Base-by-base conservation (phyloP, 2,113 vertebrate genomes). In the Capreolus pygargus region DNA sequence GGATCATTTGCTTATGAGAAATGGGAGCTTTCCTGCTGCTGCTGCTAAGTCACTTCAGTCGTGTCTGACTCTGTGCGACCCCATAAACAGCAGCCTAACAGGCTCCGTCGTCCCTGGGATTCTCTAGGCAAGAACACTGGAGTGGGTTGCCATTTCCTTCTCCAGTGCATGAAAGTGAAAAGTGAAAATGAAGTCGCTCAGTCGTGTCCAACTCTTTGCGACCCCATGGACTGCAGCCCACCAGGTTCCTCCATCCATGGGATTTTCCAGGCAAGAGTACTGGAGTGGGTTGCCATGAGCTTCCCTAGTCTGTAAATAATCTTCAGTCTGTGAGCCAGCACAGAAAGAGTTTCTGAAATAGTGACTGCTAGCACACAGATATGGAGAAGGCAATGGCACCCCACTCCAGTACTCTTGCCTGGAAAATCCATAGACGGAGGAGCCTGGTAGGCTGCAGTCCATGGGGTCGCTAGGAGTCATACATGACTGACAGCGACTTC, bases 311-410 rank as follows among this genome's bases (percentile, higher is more conserved):
- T 84, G 36, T 92, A 86, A 93, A 95, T 30, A 81, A 95, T 83
- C 33, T 86, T n/a, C 17, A 91, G 27, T 70, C 33, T 87, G 67
- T 64, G 57, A 95, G 52, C 7, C 54, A 97, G 54, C 47, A 89
- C 17, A 97, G n/a, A 86, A 91, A 87, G 16, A 8, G 13, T 39
- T 97, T 96, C 85, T 94, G 81, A 86, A 97, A 94, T 79, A 57
- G 33, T 61, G 70, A 92, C 70, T 81, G 43, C 30, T 85, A 86
- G 60, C 47, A 50, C 45, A 47, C 47, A 50, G 47, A 50, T 12
- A 50, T 12, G 12, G 47, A 50, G 47, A 50, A 50, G 47, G 12
- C 47, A 50, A 50, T 13, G 47, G 47, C 47, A 50, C 47, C 12
- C 47, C 47, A 50, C 47, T 50, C 47, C 47, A 50, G 47, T 50